Conservation (phyloP, 2,888 invertebrate species). For the Mythimna vitellina region DNA sequence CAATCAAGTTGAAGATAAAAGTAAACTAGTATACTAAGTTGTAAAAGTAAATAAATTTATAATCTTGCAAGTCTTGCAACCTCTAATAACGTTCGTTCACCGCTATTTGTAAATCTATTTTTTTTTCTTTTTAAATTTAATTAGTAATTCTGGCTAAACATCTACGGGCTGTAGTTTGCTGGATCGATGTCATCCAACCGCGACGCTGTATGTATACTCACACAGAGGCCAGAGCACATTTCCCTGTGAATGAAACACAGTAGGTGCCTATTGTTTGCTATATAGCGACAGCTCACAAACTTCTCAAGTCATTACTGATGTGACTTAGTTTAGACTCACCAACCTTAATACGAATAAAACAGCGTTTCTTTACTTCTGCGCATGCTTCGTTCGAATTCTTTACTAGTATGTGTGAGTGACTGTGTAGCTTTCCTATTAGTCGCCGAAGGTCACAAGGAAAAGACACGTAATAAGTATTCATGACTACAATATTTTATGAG, state of each 20-base stretch:
- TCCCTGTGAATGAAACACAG: conserved; percentile 57
- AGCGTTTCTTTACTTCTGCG: conserved; percentile 17
- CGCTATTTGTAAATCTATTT: too few relatives aligned
- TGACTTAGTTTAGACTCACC: conserved; percentile 26
- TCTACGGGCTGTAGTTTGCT: conserved; percentile 41
- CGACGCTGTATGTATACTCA: conserved; percentile 57
- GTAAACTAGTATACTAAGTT: too few relatives aligned
- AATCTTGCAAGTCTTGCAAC: neutral
- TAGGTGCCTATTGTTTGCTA: conserved; percentile 49
- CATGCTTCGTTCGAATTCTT: conserved; percentile 35
- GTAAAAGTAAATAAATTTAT: neutral
- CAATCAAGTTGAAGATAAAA: too few relatives aligned
- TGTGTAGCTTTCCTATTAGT: conserved; percentile 42
- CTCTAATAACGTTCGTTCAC: neutral
- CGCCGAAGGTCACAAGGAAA: conserved; percentile 48
- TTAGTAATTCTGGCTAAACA: neutral
- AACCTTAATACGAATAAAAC: conserved; percentile 9
- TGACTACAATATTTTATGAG: conserved; percentile 41
- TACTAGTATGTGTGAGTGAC: conserved; percentile 13
- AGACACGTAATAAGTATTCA: conserved; percentile 45
- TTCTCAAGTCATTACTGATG: conserved; percentile 39
- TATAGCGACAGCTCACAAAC: conserved; percentile 31
- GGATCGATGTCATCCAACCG: conserved; percentile 60
- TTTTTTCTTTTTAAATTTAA: too few relatives aligned
- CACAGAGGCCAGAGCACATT: conserved; percentile 53